These are phyloP conservation scores for Lontra canadensis DNA, from an alignment of 2,113 vertebrate genomes.

Conservation along the genomic window DNA sequence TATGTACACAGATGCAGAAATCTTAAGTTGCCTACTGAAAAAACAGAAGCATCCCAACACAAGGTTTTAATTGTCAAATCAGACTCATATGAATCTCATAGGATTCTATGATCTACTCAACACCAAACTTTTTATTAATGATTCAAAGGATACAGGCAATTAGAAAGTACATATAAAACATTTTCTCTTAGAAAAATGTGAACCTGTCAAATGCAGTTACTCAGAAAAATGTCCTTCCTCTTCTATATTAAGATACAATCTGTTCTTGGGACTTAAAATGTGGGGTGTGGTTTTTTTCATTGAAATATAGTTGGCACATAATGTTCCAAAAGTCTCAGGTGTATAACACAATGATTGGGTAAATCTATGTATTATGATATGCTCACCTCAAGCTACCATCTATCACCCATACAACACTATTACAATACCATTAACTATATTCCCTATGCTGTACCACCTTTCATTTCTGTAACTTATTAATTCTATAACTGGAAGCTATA, in stretches of 20 bases:
- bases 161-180: background rate
- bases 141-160: background rate
- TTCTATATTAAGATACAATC: background rate
- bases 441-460: background rate
- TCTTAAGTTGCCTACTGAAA: background rate
- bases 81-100: background rate
- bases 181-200: background rate
- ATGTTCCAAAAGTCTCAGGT: background rate
- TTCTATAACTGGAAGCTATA: background rate
- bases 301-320: background rate
- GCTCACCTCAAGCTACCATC: background rate
- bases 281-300: background rate
- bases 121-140: background rate
- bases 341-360: background rate
- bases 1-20: background rate
- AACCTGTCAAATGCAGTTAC: background rate
- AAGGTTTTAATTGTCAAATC: background rate
- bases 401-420: background rate
- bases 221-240: background rate
- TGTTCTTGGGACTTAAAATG: background rate
- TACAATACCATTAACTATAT: background rate
- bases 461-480: background rate
- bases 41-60: background rate
- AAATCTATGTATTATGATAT: background rate
- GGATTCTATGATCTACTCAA: background rate